A percentile compares a stretch with the other conserved stretches of the same genome.
These are phyloP conservation scores for Oedothorax gibbosus DNA, from an alignment of 1,140 invertebrate genomes.

Conservation along the genomic window DNA sequence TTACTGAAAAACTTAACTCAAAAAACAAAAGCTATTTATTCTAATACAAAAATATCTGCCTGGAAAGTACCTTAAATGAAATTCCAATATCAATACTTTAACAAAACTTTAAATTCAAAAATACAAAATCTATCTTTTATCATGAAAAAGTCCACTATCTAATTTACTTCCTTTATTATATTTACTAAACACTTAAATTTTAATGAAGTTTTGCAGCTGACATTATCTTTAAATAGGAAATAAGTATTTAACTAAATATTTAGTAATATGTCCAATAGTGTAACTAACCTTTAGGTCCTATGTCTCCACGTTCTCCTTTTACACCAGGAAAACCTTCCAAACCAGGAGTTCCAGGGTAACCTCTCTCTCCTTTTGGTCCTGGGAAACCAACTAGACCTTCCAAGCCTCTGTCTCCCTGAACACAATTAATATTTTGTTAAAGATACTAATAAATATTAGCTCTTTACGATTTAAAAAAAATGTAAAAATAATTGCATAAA, in stretches of 20 bases:
- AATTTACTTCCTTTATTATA: too few relatives aligned
- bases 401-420: conserved; percentile 52
- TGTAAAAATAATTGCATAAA: too few relatives aligned
- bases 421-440: too few relatives aligned
- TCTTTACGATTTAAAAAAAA: too few relatives aligned
- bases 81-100: not conserved
- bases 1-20: too few relatives aligned
- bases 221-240: not conserved
- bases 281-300: conserved; percentile 71
- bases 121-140: too few relatives aligned
- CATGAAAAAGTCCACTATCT: too few relatives aligned
- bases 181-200: not conserved
- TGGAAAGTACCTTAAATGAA: not conserved
- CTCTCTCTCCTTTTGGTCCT: conserved; percentile 64
- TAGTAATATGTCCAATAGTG: too few relatives aligned
- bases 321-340: conserved; percentile 61
- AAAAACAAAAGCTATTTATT: too few relatives aligned
- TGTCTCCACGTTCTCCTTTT: conserved; percentile 61
- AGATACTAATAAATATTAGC: too few relatives aligned
- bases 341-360: conserved; percentile 61
- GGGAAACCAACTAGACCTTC: conserved; percentile 65
- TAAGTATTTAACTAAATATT: not conserved
- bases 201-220: not conserved
- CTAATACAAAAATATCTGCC: too few relatives aligned
- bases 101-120: too few relatives aligned